phyloP scores from a whole-genome alignment of 2,797 vertebrate genomes.

The Myotis findleyi region DNA sequence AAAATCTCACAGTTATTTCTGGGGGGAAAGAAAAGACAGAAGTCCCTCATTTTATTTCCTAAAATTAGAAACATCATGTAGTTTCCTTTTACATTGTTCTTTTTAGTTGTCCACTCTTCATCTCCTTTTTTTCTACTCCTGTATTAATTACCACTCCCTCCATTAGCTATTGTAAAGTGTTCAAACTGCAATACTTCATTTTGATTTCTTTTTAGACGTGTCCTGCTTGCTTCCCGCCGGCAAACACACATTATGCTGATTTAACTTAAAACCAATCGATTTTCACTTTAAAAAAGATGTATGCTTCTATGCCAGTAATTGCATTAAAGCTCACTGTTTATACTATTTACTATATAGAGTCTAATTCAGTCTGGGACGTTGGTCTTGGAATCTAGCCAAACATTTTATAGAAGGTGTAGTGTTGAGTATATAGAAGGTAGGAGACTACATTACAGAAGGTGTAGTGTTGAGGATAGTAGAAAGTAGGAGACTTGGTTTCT shows the following conservation, averaged over 20 bases:
- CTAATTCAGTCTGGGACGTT: slow-evolving; percentile 40
- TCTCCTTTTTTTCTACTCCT: neutral
- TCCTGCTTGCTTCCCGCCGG: neutral
- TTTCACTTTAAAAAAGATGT: slow-evolving; percentile 63
- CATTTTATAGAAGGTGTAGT: slow-evolving; percentile 58
- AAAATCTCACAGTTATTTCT: slow-evolving; percentile 35
- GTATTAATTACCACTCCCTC: neutral
- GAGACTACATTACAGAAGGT: slow-evolving; percentile 51
- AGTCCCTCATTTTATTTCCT: slow-evolving; percentile 36
- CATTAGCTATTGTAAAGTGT: neutral
- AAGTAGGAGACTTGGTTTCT: slow-evolving; percentile 49
- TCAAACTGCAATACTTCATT: slow-evolving; percentile 12
- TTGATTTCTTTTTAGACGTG: slow-evolving; percentile 34
- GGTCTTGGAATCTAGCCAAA: slow-evolving; percentile 66
- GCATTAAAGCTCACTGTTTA: slow-evolving; percentile 66
- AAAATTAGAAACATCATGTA: neutral
- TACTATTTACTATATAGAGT: slow-evolving; percentile 19
- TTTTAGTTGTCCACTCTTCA: neutral
- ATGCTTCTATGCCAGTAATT: slow-evolving; percentile 61
- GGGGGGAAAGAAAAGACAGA: neutral
- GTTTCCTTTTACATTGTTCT: neutral
- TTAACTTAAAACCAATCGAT: slow-evolving; percentile 57
- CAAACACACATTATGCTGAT: neutral
- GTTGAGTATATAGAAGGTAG: neutral
- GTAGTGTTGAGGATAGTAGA: slow-evolving; percentile 2